Conservation (phyloP, 2,797 vertebrate genomes). For the Coregonus ussuriensis region DNA sequence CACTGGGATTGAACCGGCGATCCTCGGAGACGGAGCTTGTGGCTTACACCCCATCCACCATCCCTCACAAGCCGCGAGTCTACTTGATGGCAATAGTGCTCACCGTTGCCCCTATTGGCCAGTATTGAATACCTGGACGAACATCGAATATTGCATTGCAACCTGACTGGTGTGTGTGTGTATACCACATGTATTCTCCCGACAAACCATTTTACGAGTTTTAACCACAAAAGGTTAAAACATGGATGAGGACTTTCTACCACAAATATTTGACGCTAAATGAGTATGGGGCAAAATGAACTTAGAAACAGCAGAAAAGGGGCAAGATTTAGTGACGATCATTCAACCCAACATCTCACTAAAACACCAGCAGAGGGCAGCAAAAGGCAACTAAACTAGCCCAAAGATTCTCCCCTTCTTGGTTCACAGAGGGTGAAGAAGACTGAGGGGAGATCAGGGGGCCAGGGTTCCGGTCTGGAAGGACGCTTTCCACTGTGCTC, state of each 20-base stretch:
- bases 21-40: too few species aligned
- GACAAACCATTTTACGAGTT: background rate
- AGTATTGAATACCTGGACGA: too few species aligned
- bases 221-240: background rate
- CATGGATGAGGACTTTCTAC: background rate
- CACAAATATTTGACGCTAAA: background rate
- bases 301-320: background rate
- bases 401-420: background rate
- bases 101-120: too few species aligned
- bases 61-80: too few species aligned
- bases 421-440: background rate
- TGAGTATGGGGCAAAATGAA: background rate
- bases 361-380: conserved; percentile 64
- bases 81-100: too few species aligned
- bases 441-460: too few species aligned
- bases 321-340: background rate
- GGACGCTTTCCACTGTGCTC: too few species aligned
- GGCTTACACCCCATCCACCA: too few species aligned
- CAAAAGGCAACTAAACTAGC: conserved; percentile 45
- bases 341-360: background rate
- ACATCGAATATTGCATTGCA: too few species aligned
- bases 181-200: background rate
- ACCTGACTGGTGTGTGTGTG: background rate
- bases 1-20: too few species aligned
- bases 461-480: too few species aligned